These are phyloP conservation scores for Lathronympha strigana DNA, from an alignment of 2,888 invertebrate genomes.

Conservation along the genomic window DNA sequence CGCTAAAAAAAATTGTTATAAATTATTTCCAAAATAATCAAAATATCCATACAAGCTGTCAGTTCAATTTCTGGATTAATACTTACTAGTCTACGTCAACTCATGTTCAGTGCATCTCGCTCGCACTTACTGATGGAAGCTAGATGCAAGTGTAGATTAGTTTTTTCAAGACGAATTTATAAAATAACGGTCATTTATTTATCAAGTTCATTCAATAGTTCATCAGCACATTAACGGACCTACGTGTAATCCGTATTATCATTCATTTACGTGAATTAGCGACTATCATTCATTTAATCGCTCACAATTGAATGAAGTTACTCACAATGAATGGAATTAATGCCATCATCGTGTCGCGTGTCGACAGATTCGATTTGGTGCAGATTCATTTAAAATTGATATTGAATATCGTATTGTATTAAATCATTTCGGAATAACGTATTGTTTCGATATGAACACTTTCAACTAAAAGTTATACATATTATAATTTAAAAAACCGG, in stretches of 20 bases:
- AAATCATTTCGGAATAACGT: not conserved
- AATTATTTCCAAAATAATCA: too few relatives aligned
- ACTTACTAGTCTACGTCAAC: too few relatives aligned
- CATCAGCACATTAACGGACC: not conserved
- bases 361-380: not conserved
- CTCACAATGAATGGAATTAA: constrained; percentile 18
- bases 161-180: too few relatives aligned
- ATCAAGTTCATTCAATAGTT: too few relatives aligned
- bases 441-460: constrained; percentile 1
- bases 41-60: too few relatives aligned
- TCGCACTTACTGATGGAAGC: too few relatives aligned
- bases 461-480: not conserved
- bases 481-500: too few relatives aligned
- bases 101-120: too few relatives aligned
- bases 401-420: not conserved
- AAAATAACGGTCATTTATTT: too few relatives aligned
- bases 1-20: too few relatives aligned
- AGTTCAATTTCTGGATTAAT: too few relatives aligned
- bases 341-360: not conserved
- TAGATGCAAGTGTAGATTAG: too few relatives aligned
- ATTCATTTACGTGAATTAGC: not conserved
- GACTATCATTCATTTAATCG: not conserved
- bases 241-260: not conserved
- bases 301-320: not conserved
- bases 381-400: constrained; percentile 4